phyloP scores from a whole-genome alignment of 2,888 invertebrate species.

The Cloeon dipterum region DNA sequence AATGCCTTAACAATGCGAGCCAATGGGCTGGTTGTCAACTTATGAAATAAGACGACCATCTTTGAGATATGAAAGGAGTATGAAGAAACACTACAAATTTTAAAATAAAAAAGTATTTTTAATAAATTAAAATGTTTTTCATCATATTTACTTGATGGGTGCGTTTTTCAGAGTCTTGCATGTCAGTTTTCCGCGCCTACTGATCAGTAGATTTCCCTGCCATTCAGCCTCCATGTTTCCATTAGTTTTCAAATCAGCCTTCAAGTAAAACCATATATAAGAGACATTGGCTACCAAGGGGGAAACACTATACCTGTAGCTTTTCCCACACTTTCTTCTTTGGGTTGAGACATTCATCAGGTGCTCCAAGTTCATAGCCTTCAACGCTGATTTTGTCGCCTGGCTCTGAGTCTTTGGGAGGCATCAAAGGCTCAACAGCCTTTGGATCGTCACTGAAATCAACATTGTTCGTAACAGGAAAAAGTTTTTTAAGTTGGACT shows the following conservation, averaged over 20 bases:
- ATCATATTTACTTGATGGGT: conserved; percentile 50
- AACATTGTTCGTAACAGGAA: no score
- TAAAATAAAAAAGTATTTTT: no score
- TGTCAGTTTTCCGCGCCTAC: conserved; percentile 42
- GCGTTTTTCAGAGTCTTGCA: conserved; percentile 56
- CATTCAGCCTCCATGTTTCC: conserved; percentile 51
- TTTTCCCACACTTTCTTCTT: conserved; percentile 95
- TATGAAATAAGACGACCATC: no score
- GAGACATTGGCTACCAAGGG: no score
- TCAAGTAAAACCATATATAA: conserved; percentile 5
- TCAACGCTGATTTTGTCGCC: conserved; percentile 71
- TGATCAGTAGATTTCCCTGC: conserved; percentile 58
- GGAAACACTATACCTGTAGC: conserved; percentile 30
- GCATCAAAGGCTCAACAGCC: conserved; percentile 59
- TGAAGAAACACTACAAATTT: no score
- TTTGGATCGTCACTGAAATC: conserved; percentile 16
- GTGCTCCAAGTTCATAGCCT: conserved; percentile 49
- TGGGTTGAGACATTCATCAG: conserved; percentile 74
- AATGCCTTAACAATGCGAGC: no score
- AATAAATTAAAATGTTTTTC: not conserved
- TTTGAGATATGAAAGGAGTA: no score
- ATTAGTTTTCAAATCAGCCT: conserved; percentile 44
- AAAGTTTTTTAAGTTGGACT: conserved; percentile 15
- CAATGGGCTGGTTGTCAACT: no score
- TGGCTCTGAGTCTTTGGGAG: conserved; percentile 48